Percentiles rank a stretch among this genome's conserved stretches.
These are phyloP conservation scores for Takifugu flavidus DNA, from an alignment of 2,113 vertebrate species.

Conservation along the genomic window DNA sequence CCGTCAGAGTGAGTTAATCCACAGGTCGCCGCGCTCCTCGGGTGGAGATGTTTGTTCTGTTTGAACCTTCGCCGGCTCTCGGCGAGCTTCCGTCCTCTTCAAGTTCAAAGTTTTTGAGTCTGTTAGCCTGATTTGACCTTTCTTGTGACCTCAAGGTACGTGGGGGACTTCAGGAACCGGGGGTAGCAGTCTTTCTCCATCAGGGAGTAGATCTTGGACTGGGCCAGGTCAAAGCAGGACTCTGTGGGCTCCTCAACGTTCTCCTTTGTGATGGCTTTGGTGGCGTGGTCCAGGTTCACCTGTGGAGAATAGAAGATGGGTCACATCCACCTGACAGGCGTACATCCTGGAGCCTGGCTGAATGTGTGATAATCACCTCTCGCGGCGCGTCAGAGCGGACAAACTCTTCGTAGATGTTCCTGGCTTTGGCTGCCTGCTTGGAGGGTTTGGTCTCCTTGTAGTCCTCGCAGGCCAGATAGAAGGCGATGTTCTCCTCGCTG, in stretches of 20 bases:
- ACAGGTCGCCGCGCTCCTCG: constrained; percentile 4
- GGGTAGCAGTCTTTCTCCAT: constrained; percentile 97
- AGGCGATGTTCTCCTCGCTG: constrained; percentile 94
- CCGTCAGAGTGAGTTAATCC: constrained; percentile 5
- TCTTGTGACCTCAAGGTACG: constrained; percentile 64
- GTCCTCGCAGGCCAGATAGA: constrained; percentile 94
- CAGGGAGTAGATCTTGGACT: constrained; percentile 83
- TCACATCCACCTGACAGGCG: neutral
- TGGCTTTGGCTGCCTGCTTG: constrained; percentile 83
- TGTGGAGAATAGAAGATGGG: constrained; percentile 45
- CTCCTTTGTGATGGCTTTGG: constrained; percentile 81
- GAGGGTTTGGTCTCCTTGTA: constrained; percentile 80
- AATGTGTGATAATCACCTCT: constrained; percentile 78
- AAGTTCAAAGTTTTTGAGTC: neutral
- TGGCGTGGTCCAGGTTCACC: constrained; percentile 90
- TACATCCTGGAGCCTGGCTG: no score
- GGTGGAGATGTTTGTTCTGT: constrained; percentile 24
- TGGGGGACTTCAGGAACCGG: constrained; percentile 83
- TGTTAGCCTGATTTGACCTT: constrained; percentile 44
- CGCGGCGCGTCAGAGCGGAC: constrained; percentile 82
- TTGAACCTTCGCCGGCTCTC: constrained; percentile 14
- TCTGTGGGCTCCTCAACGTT: constrained; percentile 75
- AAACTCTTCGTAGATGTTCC: constrained; percentile 90
- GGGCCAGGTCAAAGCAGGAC: constrained; percentile 82
- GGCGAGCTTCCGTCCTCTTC: constrained; percentile 10